These are phyloP conservation scores for Emberiza fucata DNA, from an alignment of 2,113 vertebrate species.

Conservation along the genomic window DNA sequence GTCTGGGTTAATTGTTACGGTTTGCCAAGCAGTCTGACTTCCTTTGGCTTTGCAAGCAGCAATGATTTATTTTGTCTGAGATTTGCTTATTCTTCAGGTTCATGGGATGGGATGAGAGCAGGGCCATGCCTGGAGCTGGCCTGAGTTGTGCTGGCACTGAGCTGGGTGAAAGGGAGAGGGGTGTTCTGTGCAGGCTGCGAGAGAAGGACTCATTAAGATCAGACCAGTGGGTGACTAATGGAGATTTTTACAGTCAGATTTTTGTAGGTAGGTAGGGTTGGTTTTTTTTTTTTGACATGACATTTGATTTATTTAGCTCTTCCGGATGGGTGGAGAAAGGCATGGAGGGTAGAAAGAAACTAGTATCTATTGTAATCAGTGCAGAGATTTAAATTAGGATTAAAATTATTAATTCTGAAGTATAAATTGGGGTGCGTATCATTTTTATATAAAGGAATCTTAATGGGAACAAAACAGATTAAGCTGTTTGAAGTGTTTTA, in stretches of 20 bases:
- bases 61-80: neutral
- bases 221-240: neutral
- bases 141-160: accelerated
- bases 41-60: neutral
- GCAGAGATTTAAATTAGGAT: neutral
- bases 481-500: neutral
- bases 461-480: neutral
- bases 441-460: neutral
- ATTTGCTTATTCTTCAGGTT: neutral
- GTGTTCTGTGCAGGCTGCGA: neutral
- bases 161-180: neutral
- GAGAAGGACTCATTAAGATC: neutral
- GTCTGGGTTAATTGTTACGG: accelerated
- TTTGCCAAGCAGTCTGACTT: neutral
- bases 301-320: neutral
- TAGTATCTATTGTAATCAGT: neutral
- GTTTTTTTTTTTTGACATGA: neutral
- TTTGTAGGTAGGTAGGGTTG: neutral
- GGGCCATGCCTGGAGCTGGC: neutral
- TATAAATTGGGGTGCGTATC: accelerated
- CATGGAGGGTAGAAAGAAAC: neutral
- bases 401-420: neutral
- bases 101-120: neutral
- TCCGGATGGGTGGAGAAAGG: neutral
- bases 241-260: neutral